Evolutionary conservation across 2,113 vertebrate genomes (phyloP).

Genomic region (Dasypus novemcinctus): DNA sequence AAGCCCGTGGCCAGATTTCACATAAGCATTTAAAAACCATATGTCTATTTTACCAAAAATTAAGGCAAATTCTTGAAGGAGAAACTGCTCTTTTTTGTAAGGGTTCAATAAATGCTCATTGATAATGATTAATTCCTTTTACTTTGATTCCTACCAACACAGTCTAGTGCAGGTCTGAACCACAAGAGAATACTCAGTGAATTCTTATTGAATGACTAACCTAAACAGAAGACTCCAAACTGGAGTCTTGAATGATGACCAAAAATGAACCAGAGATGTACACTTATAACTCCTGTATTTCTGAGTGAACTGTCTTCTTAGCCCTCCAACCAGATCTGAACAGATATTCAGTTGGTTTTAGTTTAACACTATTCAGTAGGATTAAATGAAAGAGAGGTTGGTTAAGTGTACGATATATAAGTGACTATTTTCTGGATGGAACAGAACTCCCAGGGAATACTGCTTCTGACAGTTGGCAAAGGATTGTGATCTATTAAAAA

Average conservation of each 20-base stretch:
- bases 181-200: not conserved
- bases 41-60: not conserved
- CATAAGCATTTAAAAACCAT: not conserved
- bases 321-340: not conserved
- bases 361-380: not conserved
- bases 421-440: not conserved
- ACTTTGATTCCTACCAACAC: not conserved
- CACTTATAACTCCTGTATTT: not conserved
- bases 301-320: not conserved
- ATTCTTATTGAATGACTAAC: not conserved
- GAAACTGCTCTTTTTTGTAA: not conserved
- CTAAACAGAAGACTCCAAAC: not conserved
- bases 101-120: not conserved
- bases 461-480: not conserved
- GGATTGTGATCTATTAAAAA: not conserved
- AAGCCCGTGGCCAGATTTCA: not conserved
- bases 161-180: not conserved
- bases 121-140: not conserved
- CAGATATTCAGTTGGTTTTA: not conserved
- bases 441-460: not conserved
- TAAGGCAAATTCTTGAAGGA: not conserved
- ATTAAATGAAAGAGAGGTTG: not conserved
- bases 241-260: not conserved
- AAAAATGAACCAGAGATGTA: not conserved
- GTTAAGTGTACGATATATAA: not conserved